A percentile compares a stretch with the other conserved stretches of the same genome.
These are phyloP conservation scores for Hemicrepidius hirtus DNA, from an alignment of 2,888 invertebrate genomes.

Conservation along the genomic window DNA sequence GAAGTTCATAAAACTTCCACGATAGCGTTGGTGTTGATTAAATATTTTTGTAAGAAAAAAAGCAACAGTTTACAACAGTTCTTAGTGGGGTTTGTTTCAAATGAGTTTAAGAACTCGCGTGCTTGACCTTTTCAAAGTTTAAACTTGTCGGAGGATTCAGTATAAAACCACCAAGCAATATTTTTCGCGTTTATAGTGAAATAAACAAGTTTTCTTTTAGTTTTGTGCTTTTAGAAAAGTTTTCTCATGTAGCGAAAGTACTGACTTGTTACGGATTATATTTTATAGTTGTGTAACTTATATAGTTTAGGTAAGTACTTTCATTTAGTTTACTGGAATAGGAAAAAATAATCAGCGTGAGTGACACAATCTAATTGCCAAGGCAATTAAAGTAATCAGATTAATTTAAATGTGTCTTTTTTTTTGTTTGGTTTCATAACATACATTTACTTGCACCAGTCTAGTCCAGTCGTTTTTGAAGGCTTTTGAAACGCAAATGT, in stretches of 20 bases:
- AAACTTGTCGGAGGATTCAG: neutral
- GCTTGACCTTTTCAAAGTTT: conserved; percentile 28
- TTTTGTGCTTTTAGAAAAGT: conserved; percentile 21
- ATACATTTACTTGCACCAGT: no score
- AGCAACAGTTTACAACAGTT: conserved; percentile 66
- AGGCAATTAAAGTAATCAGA: conserved; percentile 26
- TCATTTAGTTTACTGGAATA: conserved; percentile 13
- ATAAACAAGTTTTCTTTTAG: conserved; percentile 7
- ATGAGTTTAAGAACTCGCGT: conserved; percentile 16
- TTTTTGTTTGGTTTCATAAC: conserved; percentile 18
- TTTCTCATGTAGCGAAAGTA: conserved; percentile 23
- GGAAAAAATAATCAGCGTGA: neutral
- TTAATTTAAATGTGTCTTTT: conserved; percentile 25
- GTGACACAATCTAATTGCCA: conserved; percentile 25
- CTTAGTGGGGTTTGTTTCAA: conserved; percentile 44
- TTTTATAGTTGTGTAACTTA: conserved; percentile 35
- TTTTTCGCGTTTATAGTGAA: neutral
- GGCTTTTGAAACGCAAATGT: conserved; percentile 17
- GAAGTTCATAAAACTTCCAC: conserved; percentile 24
- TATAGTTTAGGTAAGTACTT: conserved; percentile 31
- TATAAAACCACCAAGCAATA: conserved; percentile 1
- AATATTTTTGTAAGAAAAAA: conserved; percentile 59
- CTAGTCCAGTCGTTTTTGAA: conserved; percentile 25
- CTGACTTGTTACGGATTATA: conserved; percentile 26
- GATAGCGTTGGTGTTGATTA: conserved; percentile 53